Evolutionary conservation across 1,140 invertebrate genomes (phyloP).

Genomic region (Dreissena polymorpha): DNA sequence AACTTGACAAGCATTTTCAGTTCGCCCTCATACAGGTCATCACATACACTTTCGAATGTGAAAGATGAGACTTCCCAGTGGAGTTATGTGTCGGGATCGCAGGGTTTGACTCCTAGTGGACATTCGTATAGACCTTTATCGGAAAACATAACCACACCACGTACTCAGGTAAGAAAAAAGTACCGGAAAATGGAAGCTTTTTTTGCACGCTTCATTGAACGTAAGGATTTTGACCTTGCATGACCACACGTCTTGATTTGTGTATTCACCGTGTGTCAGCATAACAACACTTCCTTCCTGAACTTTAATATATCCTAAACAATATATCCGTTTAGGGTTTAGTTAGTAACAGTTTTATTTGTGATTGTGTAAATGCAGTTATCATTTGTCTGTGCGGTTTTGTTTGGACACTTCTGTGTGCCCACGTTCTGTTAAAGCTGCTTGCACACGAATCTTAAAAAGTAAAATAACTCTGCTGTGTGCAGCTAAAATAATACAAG

Average conservation of each 20-base stretch:
- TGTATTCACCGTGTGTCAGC: neutral
- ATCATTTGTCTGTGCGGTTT: too few relatives aligned
- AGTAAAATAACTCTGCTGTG: too few relatives aligned
- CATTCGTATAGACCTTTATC: constrained; percentile 58
- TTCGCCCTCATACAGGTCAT: constrained; percentile 51
- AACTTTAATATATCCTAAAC: too few relatives aligned
- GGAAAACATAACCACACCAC: constrained; percentile 45
- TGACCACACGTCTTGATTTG: neutral
- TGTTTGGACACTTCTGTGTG: too few relatives aligned
- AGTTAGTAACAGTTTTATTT: too few relatives aligned
- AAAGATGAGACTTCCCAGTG: constrained; percentile 50
- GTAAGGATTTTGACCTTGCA: constrained; percentile 27
- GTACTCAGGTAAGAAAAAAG: constrained; percentile 59
- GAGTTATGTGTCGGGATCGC: constrained; percentile 24
- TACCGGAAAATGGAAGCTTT: neutral
- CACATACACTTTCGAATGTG: constrained; percentile 44
- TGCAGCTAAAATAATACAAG: too few relatives aligned
- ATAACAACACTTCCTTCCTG: neutral
- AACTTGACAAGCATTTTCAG: constrained; percentile 70
- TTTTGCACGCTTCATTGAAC: constrained; percentile 45
- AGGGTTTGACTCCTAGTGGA: constrained; percentile 60
- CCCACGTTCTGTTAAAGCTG: too few relatives aligned
- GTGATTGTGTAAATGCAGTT: too few relatives aligned
- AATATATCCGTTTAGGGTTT: too few relatives aligned
- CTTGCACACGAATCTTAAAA: too few relatives aligned